Evolutionary conservation across 2,797 vertebrate genomes (phyloP).

Genomic region (Kryptopterus vitreolus): DNA sequence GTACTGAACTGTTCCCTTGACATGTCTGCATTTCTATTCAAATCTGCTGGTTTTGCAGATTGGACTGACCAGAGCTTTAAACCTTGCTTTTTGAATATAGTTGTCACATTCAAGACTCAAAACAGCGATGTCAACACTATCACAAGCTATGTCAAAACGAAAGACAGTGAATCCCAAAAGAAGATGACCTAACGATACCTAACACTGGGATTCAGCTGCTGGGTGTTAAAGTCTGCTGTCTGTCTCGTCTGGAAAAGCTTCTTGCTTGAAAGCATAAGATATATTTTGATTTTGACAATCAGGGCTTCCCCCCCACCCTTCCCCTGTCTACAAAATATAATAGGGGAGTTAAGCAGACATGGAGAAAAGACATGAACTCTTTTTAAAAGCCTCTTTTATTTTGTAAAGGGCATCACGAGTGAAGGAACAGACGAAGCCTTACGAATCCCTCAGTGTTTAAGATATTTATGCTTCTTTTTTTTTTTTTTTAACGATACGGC

Average conservation of each 20-base stretch:
- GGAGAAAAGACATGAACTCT: constrained; percentile 30
- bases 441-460: constrained; percentile 68
- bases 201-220: constrained; percentile 35
- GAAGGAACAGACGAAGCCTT: constrained; percentile 69
- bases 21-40: constrained; percentile 1
- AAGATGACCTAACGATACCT: constrained; percentile 29
- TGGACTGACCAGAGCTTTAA: constrained; percentile 60
- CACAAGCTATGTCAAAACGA: constrained; percentile 10
- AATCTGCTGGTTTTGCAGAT: constrained; percentile 30
- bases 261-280: constrained; percentile 60
- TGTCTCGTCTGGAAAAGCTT: constrained; percentile 31
- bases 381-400: constrained; percentile 27
- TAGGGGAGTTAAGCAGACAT: not conserved
- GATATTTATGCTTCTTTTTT: constrained; percentile 68
- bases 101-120: constrained; percentile 36
- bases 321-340: not conserved
- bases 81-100: constrained; percentile 40
- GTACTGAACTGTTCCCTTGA: constrained; percentile 24
- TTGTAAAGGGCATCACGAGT: constrained; percentile 54
- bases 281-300: constrained; percentile 75
- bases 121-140: constrained; percentile 38
- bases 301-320: constrained; percentile 68
- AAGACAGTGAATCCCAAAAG: constrained; percentile 18
- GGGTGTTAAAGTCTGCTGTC: constrained; percentile 35
- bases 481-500: constrained; percentile 61